These are phyloP conservation scores for Hypolimnas misippus DNA, from an alignment of 2,888 invertebrate genomes.

Conservation along the genomic window DNA sequence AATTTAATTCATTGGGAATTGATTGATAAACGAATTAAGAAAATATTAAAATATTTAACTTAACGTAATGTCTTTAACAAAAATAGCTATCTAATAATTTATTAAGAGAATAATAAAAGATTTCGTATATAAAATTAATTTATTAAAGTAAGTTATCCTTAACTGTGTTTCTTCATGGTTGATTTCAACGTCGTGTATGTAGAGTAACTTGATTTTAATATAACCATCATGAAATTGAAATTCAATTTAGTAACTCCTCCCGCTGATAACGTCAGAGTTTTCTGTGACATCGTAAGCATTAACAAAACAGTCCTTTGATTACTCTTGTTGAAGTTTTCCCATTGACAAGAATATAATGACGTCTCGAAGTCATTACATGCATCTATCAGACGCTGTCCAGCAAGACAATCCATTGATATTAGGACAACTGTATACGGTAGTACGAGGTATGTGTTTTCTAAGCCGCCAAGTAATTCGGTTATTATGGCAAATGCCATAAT, in stretches of 20 bases:
- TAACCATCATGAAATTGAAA: constrained; percentile 55
- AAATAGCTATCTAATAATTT: too few relatives aligned
- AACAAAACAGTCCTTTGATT: constrained; percentile 42
- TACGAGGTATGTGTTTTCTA: constrained; percentile 56
- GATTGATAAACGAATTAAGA: too few relatives aligned
- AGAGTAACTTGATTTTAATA: constrained; percentile 58
- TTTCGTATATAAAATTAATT: too few relatives aligned
- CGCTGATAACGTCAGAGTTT: constrained; percentile 56
- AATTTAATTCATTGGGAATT: too few relatives aligned
- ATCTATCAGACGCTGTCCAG: constrained; percentile 60
- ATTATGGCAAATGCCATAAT: constrained; percentile 53
- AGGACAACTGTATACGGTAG: constrained; percentile 56
- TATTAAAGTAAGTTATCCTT: not conserved
- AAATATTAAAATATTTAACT: too few relatives aligned
- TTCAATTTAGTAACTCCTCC: constrained; percentile 56
- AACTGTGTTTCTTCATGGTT: constrained; percentile 42
- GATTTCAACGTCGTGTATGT: constrained; percentile 60
- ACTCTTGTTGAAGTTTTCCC: constrained; percentile 30
- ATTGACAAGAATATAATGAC: constrained; percentile 55
- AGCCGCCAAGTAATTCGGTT: constrained; percentile 57
- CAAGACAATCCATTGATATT: constrained; percentile 58
- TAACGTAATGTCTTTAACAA: too few relatives aligned
- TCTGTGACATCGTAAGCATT: too few relatives aligned
- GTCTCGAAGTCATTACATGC: constrained; percentile 54
- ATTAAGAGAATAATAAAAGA: too few relatives aligned